Evolutionary conservation across 2,797 vertebrate species (phyloP).

Genomic region (Schizopygopsis malacanthus): DNA sequence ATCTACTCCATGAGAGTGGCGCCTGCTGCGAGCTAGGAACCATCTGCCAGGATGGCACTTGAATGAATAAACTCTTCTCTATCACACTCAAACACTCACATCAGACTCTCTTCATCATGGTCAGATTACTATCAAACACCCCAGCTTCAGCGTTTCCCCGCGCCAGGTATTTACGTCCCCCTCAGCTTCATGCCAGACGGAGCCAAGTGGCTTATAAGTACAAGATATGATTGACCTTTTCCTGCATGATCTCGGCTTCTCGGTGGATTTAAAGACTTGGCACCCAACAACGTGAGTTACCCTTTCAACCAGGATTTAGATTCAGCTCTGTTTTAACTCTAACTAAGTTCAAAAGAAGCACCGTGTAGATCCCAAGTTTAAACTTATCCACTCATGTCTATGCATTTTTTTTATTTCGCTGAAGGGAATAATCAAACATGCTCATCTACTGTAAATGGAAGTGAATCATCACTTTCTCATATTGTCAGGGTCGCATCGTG

Average conservation of each 20-base stretch:
- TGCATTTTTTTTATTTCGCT: neutral
- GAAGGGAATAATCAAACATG: neutral
- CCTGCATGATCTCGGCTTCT: constrained; percentile 30
- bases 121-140: constrained; percentile 28
- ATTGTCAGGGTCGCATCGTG: neutral
- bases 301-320: constrained; percentile 34
- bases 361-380: neutral
- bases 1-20: neutral
- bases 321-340: constrained; percentile 16
- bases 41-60: constrained; percentile 27
- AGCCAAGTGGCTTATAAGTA: constrained; percentile 39
- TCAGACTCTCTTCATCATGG: constrained; percentile 10
- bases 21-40: constrained; percentile 23
- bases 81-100: constrained; percentile 28
- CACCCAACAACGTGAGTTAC: constrained; percentile 31
- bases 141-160: neutral
- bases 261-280: constrained; percentile 41
- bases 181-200: constrained; percentile 17
- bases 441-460: neutral
- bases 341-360: constrained; percentile 18
- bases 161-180: constrained; percentile 29
- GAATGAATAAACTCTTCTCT: neutral
- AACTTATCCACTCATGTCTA: neutral
- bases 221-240: constrained; percentile 53
- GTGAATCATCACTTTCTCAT: neutral